A percentile compares a stretch with the other conserved stretches of the same genome.
These are phyloP conservation scores for Empis stercorea DNA, from an alignment of 2,888 invertebrate species.

Conservation along the genomic window DNA sequence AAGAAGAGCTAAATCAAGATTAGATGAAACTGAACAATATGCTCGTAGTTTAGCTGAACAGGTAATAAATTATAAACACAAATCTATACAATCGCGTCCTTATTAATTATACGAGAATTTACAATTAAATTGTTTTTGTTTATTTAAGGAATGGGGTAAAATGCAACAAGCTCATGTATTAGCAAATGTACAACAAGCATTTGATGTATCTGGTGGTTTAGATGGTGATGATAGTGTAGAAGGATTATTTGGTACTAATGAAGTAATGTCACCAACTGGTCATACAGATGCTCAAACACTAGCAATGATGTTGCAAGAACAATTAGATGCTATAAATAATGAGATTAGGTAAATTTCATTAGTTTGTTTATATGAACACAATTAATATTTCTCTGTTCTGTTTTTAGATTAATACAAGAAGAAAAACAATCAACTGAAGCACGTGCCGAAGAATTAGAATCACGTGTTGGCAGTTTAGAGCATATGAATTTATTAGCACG, in stretches of 20 bases:
- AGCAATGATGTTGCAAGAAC: conserved; percentile 97
- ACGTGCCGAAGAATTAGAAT: conserved; percentile 93
- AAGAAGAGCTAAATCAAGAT: conserved; percentile 44
- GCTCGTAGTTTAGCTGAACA: conserved; percentile 44
- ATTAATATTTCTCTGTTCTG: not conserved
- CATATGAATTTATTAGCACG: conserved; percentile 75
- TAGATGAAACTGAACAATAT: conserved; percentile 49
- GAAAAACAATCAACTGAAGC: conserved; percentile 96
- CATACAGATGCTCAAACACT: conserved; percentile 93
- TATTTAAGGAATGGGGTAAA: conserved; percentile 78
- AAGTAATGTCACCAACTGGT: conserved; percentile 56
- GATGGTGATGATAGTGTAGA: conserved; percentile 72
- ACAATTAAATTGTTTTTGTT: too few species aligned
- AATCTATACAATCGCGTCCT: too few species aligned
- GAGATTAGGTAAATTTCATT: conserved; percentile 65
- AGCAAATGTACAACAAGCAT: conserved; percentile 84
- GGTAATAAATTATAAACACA: conserved; percentile 8
- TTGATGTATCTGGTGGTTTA: conserved; percentile 78
- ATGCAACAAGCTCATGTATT: conserved; percentile 82
- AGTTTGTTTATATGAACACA: too few species aligned
- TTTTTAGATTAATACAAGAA: conserved; percentile 62
- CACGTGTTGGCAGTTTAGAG: conserved; percentile 86
- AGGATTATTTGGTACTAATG: conserved; percentile 58
- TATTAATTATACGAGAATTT: too few species aligned
- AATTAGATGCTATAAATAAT: conserved; percentile 98